These are phyloP conservation scores for Crypturellus undulatus DNA, from an alignment of 2,113 vertebrate species.

Conservation along the genomic window DNA sequence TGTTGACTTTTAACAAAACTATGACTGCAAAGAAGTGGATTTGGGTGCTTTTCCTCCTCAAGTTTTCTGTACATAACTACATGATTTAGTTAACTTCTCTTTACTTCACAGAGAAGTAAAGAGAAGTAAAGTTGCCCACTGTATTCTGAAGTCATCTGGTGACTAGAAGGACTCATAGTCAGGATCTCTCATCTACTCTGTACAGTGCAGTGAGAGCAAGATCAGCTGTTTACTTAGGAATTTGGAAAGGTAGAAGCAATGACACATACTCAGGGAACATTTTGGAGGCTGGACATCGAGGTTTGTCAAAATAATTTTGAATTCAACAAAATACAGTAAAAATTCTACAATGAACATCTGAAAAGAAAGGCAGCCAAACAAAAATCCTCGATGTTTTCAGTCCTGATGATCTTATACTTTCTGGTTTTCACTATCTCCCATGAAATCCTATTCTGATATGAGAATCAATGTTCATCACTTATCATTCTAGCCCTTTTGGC, in stretches of 20 bases:
- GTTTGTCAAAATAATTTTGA: not conserved
- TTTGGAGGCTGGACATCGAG: not conserved
- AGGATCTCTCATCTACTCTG: not conserved
- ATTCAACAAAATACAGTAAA: not conserved
- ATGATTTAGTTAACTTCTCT: not conserved
- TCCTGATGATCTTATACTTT: not conserved
- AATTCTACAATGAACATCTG: not conserved
- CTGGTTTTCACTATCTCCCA: not conserved
- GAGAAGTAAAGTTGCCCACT: no score
- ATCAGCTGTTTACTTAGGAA: not conserved
- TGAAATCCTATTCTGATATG: not conserved
- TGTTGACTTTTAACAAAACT: not conserved
- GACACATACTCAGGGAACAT: not conserved
- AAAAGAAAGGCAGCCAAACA: not conserved
- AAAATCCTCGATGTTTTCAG: not conserved
- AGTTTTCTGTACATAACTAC: fast-evolving
- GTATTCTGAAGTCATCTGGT: not conserved
- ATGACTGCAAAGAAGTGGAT: not conserved
- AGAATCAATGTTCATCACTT: not conserved
- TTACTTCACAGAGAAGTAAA: no score
- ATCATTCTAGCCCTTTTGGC: not conserved
- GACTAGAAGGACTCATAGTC: not conserved
- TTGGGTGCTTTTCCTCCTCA: not conserved
- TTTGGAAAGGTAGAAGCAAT: not conserved
- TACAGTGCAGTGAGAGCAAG: not conserved